These are phyloP conservation scores for Betta splendens DNA, from an alignment of 2,797 vertebrate genomes.

Conservation along the genomic window DNA sequence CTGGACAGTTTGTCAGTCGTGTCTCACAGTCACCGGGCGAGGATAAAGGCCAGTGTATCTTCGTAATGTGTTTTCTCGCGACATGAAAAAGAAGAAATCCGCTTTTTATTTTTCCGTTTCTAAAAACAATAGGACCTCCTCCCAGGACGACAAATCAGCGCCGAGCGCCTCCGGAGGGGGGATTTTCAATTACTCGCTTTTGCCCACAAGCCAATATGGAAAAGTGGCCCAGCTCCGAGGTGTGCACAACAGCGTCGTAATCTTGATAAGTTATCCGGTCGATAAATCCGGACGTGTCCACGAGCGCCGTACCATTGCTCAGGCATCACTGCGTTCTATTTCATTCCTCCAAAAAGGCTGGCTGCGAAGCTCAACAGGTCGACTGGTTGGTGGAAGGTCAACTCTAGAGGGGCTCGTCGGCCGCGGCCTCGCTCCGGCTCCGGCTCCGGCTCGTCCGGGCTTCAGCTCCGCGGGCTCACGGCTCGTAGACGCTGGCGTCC, in stretches of 20 bases:
- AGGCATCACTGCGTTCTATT: slow-evolving; percentile 66
- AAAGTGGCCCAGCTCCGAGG: slow-evolving; percentile 54
- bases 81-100: slow-evolving; percentile 40
- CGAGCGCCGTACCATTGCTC: slow-evolving; percentile 60
- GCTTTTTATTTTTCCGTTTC: slow-evolving; percentile 27
- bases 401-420: slow-evolving; percentile 39
- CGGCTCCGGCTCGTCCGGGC: slow-evolving; percentile 21
- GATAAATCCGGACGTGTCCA: slow-evolving; percentile 68
- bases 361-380: slow-evolving; percentile 47
- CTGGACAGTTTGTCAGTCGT: slow-evolving; percentile 74
- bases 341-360: slow-evolving; percentile 48
- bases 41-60: slow-evolving; percentile 69
- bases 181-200: slow-evolving; percentile 73
- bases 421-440: slow-evolving; percentile 30
- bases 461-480: slow-evolving; percentile 41
- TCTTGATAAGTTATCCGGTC: slow-evolving; percentile 66
- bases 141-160: slow-evolving; percentile 51
- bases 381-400: slow-evolving; percentile 36
- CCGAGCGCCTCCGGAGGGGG: slow-evolving; percentile 34
- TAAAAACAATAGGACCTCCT: slow-evolving; percentile 29
- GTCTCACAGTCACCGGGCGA: slow-evolving; percentile 62
- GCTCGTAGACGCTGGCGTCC: slow-evolving; percentile 35
- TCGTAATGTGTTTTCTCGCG: slow-evolving; percentile 69
- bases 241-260: slow-evolving; percentile 60
- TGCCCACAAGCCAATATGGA: slow-evolving; percentile 63